Base-by-base conservation (phyloP, 2,113 vertebrate genomes). In the Syrrhaptes paradoxus region DNA sequence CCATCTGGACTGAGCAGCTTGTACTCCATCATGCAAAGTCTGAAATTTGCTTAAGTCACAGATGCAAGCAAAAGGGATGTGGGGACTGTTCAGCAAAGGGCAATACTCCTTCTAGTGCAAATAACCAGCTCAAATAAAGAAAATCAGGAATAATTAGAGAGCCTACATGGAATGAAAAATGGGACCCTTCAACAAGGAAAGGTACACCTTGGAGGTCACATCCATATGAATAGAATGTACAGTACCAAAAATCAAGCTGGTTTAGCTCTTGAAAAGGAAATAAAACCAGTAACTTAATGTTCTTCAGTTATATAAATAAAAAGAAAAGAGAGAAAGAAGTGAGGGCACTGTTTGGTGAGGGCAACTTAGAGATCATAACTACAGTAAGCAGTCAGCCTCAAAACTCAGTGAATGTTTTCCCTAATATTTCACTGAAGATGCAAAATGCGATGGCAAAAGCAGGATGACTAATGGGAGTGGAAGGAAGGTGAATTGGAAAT, bases 241-340 rank as follows among this genome's bases (percentile, higher is more conserved):
- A 83, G 43, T 6, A n/a, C 2, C 25, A 73, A 86, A 88, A 77
- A 46, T 54, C 49, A 72, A 75, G 25, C 51, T 66, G 25, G 9
- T 77, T 93, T 51, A 67, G 63, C 86, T 58, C 79, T 88, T 17
- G 29, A 9, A 32, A 74, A 90, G 88, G 90, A 93, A 93, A 95
- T 90, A 90, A 88, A 80, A 80, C 12, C 67, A 88, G 79, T 31
- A 73, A 80, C 49, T 51, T 75, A 89, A 66, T 0, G 0, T 70
- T 78, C 68, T 90, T 92, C 36, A 49, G 80, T 65, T 75, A 49
- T 4, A 85, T n/a, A 87, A 91, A 95, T 61, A 75, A 92, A 55
- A 92, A 86, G 29, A 90, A 86, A 95, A 90, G 68, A 81, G 52
- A 91, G 80, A 95, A 95, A 96, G 89, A 95, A 95, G 91, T 89